These are phyloP conservation scores for Melanogrammus aeglefinus DNA, from an alignment of 2,797 vertebrate species.

Conservation along the genomic window DNA sequence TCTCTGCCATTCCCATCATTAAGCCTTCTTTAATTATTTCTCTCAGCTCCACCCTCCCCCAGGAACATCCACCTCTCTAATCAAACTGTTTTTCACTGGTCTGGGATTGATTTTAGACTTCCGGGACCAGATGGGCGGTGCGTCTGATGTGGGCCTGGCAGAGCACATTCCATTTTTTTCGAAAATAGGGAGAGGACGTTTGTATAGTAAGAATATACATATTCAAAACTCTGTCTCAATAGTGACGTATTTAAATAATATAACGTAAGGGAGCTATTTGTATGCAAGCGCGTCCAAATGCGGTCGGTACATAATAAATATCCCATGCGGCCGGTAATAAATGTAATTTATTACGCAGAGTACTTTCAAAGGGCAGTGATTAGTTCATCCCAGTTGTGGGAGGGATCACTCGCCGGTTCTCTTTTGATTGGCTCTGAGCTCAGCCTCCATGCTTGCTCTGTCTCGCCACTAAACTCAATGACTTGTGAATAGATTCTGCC, in stretches of 20 bases:
- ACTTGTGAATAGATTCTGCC: constrained; percentile 10
- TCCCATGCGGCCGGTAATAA: no score
- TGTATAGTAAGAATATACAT: neutral
- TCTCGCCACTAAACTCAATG: constrained; percentile 20
- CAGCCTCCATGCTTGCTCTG: constrained; percentile 3
- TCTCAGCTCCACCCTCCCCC: no score
- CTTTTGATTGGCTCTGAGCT: constrained; percentile 51
- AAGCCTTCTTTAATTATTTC: no score
- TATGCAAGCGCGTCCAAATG: no score
- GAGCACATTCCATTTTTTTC: neutral
- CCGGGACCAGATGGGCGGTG: neutral
- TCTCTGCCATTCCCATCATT: no score
- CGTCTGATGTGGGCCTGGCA: neutral
- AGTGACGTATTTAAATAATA: neutral
- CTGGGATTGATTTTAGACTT: neutral
- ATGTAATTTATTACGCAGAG: neutral
- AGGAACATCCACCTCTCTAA: no score
- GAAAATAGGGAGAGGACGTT: neutral
- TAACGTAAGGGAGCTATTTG: no score
- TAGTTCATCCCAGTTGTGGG: neutral
- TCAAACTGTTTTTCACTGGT: no score
- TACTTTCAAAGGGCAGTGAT: neutral
- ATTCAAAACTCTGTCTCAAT: neutral
- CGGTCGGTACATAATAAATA: no score
- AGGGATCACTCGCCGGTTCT: constrained; percentile 30